phyloP scores from a whole-genome alignment of 2,113 vertebrate genomes.

The Chunga burmeisteri region DNA sequence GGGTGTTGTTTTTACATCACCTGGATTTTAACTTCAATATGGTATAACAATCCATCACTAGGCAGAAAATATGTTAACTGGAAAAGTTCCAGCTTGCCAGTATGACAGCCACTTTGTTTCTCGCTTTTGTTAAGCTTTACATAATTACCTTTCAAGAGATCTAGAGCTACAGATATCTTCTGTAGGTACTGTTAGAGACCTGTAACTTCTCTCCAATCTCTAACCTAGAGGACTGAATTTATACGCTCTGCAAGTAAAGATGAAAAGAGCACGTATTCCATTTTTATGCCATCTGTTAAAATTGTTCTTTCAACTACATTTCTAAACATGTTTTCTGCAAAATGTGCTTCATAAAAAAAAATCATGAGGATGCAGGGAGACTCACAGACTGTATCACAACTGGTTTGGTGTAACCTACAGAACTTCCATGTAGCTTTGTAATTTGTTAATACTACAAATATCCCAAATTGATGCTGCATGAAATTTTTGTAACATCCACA shows the following conservation, averaged over 20 bases:
- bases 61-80: not conserved
- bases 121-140: not conserved
- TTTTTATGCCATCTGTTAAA: conserved; percentile 1
- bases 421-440: not conserved
- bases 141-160: not conserved
- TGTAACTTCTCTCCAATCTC: not conserved
- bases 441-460: not conserved
- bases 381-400: not conserved
- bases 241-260: not conserved
- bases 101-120: not conserved
- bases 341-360: not conserved
- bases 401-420: not conserved
- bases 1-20: not conserved
- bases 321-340: conserved; percentile 5
- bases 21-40: not conserved
- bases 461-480: not conserved
- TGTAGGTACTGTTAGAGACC: not conserved
- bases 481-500: not conserved
- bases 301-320: not conserved
- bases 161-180: not conserved
- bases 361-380: not conserved
- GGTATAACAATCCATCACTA: not conserved
- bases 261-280: not conserved
- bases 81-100: not conserved
- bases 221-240: not conserved